Conservation (phyloP, 1,140 invertebrate genomes). For the Dendrolimus punctatus region DNA sequence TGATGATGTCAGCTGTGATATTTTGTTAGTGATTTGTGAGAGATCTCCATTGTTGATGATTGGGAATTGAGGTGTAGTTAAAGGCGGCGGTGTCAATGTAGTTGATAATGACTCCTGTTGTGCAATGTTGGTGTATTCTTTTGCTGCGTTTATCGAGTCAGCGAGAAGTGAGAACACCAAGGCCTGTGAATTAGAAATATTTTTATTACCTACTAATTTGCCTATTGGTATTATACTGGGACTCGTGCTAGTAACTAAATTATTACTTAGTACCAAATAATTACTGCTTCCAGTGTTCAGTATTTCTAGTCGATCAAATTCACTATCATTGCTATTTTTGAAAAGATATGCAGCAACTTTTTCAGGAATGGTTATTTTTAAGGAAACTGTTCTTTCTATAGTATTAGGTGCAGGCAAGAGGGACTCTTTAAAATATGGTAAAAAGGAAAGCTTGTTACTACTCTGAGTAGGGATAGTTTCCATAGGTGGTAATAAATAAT, state of each 20-base stretch:
- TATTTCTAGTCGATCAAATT: slow-evolving; percentile 50
- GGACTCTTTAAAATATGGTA: slow-evolving; percentile 50
- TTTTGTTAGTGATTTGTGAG: slow-evolving; percentile 37
- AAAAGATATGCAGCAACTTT: slow-evolving; percentile 52
- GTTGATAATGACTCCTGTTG: slow-evolving; percentile 30
- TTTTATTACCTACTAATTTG: slow-evolving; percentile 43
- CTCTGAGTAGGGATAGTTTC: slow-evolving; percentile 24
- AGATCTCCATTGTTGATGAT: slow-evolving; percentile 33
- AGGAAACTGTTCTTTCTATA: slow-evolving; percentile 57
- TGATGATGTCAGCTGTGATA: slow-evolving; percentile 49
- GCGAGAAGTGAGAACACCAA: slow-evolving; percentile 55
- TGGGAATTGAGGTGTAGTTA: slow-evolving; percentile 19
- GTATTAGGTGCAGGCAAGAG: slow-evolving; percentile 26
- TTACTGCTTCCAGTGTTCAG: slow-evolving; percentile 55
- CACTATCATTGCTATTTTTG: slow-evolving; percentile 29
- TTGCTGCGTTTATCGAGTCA: slow-evolving; percentile 55
- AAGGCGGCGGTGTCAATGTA: slow-evolving; percentile 15
- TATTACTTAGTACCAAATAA: slow-evolving; percentile 52
- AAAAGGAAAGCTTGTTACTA: slow-evolving; percentile 36
- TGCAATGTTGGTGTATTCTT: slow-evolving; percentile 47
- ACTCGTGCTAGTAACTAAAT: slow-evolving; percentile 20
- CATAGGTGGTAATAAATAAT: slow-evolving; percentile 42
- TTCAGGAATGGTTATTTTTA: slow-evolving; percentile 63
- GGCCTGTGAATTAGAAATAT: slow-evolving; percentile 60
- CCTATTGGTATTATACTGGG: slow-evolving; percentile 41